Conservation (phyloP, 2,888 invertebrate genomes). For the Creontiades dilutus region DNA sequence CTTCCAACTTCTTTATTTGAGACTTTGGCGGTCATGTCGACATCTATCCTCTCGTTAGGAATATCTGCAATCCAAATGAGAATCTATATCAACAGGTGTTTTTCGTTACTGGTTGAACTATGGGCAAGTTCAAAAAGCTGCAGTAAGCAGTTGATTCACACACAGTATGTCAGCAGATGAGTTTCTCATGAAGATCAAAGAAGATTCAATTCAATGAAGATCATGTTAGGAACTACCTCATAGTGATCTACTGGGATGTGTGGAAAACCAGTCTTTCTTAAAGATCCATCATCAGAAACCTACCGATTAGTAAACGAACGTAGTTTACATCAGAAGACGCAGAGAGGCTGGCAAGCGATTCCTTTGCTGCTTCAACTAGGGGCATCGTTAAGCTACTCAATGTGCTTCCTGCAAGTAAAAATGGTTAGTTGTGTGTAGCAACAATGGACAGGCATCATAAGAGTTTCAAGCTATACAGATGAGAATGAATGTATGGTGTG, state of each 20-base stretch:
- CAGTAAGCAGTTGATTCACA: neutral
- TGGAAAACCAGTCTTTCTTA: neutral
- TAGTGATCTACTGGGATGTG: neutral
- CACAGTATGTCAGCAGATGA: neutral
- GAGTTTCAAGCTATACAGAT: too few relatives aligned
- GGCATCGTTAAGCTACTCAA: slow-evolving; percentile 86
- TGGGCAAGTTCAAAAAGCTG: too few relatives aligned
- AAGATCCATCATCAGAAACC: slow-evolving; percentile 75
- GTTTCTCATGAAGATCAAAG: neutral
- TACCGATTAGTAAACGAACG: slow-evolving; percentile 92
- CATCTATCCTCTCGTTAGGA: slow-evolving; percentile 91
- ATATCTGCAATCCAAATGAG: slow-evolving; percentile 82
- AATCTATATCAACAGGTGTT: too few relatives aligned
- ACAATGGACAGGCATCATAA: too few relatives aligned
- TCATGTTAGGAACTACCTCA: too few relatives aligned
- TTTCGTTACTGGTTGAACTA: too few relatives aligned
- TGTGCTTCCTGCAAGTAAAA: slow-evolving; percentile 15
- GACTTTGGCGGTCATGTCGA: slow-evolving; percentile 87
- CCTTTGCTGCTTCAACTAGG: slow-evolving; percentile 79
- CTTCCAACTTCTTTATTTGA: slow-evolving; percentile 85
- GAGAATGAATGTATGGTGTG: too few relatives aligned
- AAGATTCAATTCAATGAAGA: too few relatives aligned
- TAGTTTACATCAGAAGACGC: slow-evolving; percentile 89
- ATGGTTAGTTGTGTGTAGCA: too few relatives aligned
- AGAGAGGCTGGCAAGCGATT: slow-evolving; percentile 75